Evolutionary conservation across 2,888 invertebrate genomes (phyloP), one percentile per base, ranked within the genome.

Genomic region (Pyrgus malvae): DNA sequence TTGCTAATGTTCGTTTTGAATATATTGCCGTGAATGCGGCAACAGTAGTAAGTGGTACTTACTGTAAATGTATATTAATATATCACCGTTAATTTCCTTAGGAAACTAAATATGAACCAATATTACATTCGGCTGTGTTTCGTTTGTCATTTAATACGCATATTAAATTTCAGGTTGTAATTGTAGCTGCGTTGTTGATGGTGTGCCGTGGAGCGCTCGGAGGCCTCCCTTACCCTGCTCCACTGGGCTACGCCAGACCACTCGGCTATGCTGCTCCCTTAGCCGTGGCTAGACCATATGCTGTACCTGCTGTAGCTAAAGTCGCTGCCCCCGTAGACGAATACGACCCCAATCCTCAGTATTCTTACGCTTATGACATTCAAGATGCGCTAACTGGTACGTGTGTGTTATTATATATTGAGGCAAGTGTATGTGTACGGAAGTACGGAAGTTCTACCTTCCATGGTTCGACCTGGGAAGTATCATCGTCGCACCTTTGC

Each of bases 281-380:
- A 63, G 86, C 69, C 66, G 83, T 76, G 70, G 91, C 76, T 64
- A 65, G 68, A 7, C 74, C 75, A 1, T 68, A 72, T 48, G 70
- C 65, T 2, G 68, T 78, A 2, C 83, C 74, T 16, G 80, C 88
- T 0, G 63, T 78, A 1, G 81, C 83, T 4, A 79, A 75, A 56
- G 78, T 91, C 0, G 82, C 78, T 0, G 79, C 86, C 1, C 83
- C 89, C 0, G 91, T 91, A 6, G 91, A 91, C 12, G 91, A 92
- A 35, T 92, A 91, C 71, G 92, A 92, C 66, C 92, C 92, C 2
- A 91, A 92, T 69, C 93, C 93, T 5, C 93, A 93, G 74, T 94
- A 94, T 70, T 92, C 92, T 21, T 94, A 92, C 76, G 93, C 93
- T 31, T 94, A 94, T 71, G 93, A 93, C 65, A 93, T 94, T 59